Base-by-base conservation (phyloP, 2,113 vertebrate species). In the Naja naja region DNA sequence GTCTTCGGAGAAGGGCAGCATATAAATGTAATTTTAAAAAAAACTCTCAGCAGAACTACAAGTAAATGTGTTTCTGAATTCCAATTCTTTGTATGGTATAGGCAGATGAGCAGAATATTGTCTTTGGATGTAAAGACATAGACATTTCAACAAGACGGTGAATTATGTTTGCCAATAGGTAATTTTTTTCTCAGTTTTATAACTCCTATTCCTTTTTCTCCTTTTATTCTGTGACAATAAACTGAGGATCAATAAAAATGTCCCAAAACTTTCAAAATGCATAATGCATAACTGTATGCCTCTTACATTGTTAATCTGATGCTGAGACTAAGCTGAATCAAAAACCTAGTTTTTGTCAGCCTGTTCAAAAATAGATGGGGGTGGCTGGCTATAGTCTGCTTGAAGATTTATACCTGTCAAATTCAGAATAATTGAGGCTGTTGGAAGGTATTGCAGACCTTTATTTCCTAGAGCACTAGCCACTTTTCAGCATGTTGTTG, bases 371-470 rank as follows among this genome's bases (percentile, higher is more conserved):
- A 95, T 92, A 90, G 9, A 86, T 95, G 27, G 69, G 88, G 95
- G 58, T 95, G 92, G 90, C 94, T 95, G 93, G 89, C 94, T 93
- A 92, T 0, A 90, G 91, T 34, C 94, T 94, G 96, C 94, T 94
- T 92, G 91, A 94, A 96, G 94, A 87, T 95, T 92, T 96, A 96
- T 97, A 95, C 94, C 93, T 91, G 95, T 94, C 95, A 94, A 93
- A 94, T 95, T 94, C 93, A 94, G 93, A 92, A 95, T 94, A 95
- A 96, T 93, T 93, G 95, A 93, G 96, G 96, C 96, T 95, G 93
- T 92, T 53, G 23, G 94, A 95, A 74, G 90, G 92, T 96, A 95
- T 96, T 95, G 94, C 93, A 95, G 88, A 14, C 91, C 94, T 94
- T 85, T 92, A 94, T 97, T 97, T 97, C 96, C 95, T 96, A 95